These are phyloP conservation scores for Anthopleura sola DNA, from an alignment of 64 coral and sea anemone genomes.

Conservation along the genomic window DNA sequence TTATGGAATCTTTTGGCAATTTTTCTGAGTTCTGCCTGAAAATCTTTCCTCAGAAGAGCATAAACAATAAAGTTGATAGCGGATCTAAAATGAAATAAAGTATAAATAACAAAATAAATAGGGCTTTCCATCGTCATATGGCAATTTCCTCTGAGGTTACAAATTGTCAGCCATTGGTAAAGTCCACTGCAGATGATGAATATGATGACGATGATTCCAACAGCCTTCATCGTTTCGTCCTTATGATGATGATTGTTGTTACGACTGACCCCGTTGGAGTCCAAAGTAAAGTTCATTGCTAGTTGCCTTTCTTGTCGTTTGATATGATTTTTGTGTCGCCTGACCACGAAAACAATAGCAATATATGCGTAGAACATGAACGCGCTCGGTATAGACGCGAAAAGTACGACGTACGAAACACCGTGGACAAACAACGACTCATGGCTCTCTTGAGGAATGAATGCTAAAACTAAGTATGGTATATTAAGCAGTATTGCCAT, in stretches of 20 bases:
- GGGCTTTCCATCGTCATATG: background rate
- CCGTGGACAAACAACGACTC: background rate
- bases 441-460: background rate
- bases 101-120: background rate
- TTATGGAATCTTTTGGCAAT: background rate
- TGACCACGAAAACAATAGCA: background rate
- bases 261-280: background rate
- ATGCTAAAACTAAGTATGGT: background rate
- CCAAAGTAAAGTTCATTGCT: background rate
- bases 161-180: background rate
- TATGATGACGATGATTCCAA: background rate
- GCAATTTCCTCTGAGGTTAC: background rate
- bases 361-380: background rate
- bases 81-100: constrained; percentile 19
- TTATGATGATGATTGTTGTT: background rate
- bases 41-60: constrained; percentile 25
- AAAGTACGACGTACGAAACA: background rate
- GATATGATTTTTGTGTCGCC: background rate
- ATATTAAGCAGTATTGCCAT: background rate
- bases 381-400: background rate
- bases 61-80: constrained; percentile 28
- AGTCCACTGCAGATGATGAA: background rate
- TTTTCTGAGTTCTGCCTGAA: constrained; percentile 9
- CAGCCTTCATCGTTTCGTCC: background rate
- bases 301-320: background rate